These are phyloP conservation scores for Coregonus suidteri DNA, from an alignment of 2,797 vertebrate genomes.

Conservation along the genomic window DNA sequence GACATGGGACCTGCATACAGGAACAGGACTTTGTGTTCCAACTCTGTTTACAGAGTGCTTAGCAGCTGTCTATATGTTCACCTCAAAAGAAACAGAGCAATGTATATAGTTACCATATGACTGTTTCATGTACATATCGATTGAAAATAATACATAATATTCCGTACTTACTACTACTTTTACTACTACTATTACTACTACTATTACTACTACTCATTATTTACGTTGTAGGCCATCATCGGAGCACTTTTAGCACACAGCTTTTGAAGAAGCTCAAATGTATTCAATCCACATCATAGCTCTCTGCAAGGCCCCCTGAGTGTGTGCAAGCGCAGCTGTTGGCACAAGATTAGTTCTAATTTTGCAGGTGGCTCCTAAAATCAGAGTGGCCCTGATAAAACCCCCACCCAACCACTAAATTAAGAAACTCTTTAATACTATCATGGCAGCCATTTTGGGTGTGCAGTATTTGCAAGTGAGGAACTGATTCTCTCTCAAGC, in stretches of 20 bases:
- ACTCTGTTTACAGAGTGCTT: background rate
- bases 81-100: background rate
- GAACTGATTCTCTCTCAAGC: background rate
- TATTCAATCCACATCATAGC: background rate
- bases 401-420: constrained; percentile 10
- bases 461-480: background rate
- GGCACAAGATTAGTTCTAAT: background rate
- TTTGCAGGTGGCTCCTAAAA: constrained; percentile 13
- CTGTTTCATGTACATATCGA: too few relatives aligned
- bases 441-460: background rate
- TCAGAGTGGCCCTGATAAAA: constrained; percentile 2
- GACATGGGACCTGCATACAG: background rate
- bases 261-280: background rate
- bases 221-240: background rate
- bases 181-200: too few relatives aligned
- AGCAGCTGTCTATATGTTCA: background rate
- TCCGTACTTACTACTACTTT: too few relatives aligned
- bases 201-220: background rate
- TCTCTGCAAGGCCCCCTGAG: background rate
- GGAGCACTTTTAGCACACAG: background rate
- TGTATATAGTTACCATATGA: background rate
- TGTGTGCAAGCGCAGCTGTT: background rate
- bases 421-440: background rate
- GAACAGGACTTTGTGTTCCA: background rate
- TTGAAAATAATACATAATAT: too few relatives aligned